Evolutionary conservation across 2,113 vertebrate species (phyloP).

Genomic region (Ivindomyrus marchei): DNA sequence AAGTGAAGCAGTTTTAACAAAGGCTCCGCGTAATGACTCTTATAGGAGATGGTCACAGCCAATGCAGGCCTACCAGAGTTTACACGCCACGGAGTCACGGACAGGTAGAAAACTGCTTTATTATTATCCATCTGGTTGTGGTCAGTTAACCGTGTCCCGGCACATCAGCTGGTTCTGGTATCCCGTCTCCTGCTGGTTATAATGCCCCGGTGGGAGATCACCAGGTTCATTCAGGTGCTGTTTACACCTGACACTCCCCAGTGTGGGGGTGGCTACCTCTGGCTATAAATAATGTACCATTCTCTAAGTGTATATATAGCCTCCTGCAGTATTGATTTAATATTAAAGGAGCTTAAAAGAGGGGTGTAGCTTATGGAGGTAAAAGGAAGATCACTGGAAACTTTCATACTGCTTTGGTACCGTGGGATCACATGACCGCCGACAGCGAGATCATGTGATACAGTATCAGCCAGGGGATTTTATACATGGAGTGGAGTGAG

Average conservation of each 20-base stretch:
- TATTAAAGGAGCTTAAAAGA: not conserved
- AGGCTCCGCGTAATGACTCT: conserved; percentile 32
- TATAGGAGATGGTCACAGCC: conserved; percentile 14
- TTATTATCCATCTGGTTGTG: not conserved
- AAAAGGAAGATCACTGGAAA: not conserved
- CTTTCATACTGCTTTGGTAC: not conserved
- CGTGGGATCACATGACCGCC: not conserved
- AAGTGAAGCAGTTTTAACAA: conserved; percentile 40
- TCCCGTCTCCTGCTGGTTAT: not conserved
- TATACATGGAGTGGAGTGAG: too few species aligned
- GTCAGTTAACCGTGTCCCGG: not conserved
- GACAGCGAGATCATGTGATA: not conserved
- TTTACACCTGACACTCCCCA: not conserved
- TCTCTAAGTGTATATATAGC: not conserved
- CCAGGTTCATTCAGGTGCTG: not conserved
- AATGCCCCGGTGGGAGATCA: not conserved
- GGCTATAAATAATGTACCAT: not conserved
- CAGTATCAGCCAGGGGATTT: not conserved
- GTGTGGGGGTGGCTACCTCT: not conserved
- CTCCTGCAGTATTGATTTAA: not conserved
- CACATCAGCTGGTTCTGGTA: not conserved
- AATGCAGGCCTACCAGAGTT: not conserved
- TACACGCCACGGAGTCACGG: not conserved
- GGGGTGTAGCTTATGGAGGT: not conserved
- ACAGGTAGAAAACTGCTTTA: not conserved